Evolutionary conservation across 2,888 invertebrate species (phyloP), one percentile per base, ranked within the genome.

Genomic region (Chironomus tentans): DNA sequence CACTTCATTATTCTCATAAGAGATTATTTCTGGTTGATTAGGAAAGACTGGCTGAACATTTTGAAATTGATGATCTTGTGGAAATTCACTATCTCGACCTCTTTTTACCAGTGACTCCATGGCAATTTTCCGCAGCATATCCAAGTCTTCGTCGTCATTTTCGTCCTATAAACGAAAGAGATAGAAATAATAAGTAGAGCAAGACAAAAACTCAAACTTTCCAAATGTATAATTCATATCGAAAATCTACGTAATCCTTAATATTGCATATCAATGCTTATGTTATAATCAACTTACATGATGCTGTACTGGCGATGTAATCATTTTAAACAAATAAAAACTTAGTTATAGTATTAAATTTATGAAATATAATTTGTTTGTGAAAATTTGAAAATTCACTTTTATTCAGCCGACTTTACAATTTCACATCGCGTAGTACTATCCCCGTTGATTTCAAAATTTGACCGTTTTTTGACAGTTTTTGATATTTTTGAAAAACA

Each of bases 11-110:
- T 38, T 38, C 38, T 38, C 38, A 2, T 38, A 38, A 7, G 38
- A 10, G 1, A 38, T 38, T 10, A 38, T 38, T 10, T 38, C 38
- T 38, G 7, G 38, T 10, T 38, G 38, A 38, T 38, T 38, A 6
- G 77, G 76, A 4, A 76, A 72, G 2, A 70, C 18, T 72, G 76
- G 77, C 21, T 21, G 24, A 2, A 24, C 13, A 65, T 65, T 65
- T 24, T 65, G 21, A 21, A 21, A 22, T 12, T 65, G 65, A 65
- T 65, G 38, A 1, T 38, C 38, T 38, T 38, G 38, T 10, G 13
- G 10, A 24, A 21, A 21, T 65, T 21, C 18, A 56, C 18, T 56
- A 5, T 56, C 50, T 18, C 56, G n/a, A 18, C 56, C 56, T 56
- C 56, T 18, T 65, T 65, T 65, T n/a, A n/a, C n/a, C 5, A 65